Evolutionary conservation across 1,140 invertebrate species (phyloP), one percentile per base, ranked within the genome.

Genomic region (Tetragnatha versicolor): DNA sequence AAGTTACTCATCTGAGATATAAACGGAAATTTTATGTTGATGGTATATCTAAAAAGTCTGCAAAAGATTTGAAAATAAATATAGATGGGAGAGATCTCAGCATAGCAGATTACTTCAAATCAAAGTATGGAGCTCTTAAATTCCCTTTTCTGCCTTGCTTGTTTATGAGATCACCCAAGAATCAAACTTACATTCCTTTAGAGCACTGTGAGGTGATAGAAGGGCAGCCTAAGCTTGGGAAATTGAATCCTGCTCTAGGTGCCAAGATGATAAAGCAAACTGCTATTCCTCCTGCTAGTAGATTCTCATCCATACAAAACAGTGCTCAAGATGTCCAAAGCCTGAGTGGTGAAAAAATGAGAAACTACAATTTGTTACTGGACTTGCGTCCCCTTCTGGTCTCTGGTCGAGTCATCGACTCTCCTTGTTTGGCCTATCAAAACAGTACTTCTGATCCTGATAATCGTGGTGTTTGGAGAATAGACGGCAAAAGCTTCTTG

Each of bases 121-220:
- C 7, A 3, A 75, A 49, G 42, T 80, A 80, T 20, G 1, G 6
- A 20, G 20, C 9, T 22, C 39, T 86, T 6, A 45, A 75, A 49
- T 84, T 80, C 55, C 83, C 84, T 3, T 68, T 80, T 58, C 75
- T 86, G 17, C 85, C 85, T 9, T 86, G 85, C 68, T 61, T 85
- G 7, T 77, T 81, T 49, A 84, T 85, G 31, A 83, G 84, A 39
- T 80, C 55, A 33, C 25, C 31, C 10, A 73, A 58, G 6, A 79
- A 80, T 39, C 61, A 65, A 29, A 83, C 81, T 47, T 84, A 83
- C 75, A 82, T 86, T 14, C 85, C 85, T 1, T 37, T 85, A 5
- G 85, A 86, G 81, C 76, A 84, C 9, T 86, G 85, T 63, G 14
- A 60, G 22, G 39, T 86, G 14, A 73, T 83, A 17, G 53, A 76